Conservation (phyloP, 2,797 vertebrate genomes). For the Lepilemur ruficaudatus region DNA sequence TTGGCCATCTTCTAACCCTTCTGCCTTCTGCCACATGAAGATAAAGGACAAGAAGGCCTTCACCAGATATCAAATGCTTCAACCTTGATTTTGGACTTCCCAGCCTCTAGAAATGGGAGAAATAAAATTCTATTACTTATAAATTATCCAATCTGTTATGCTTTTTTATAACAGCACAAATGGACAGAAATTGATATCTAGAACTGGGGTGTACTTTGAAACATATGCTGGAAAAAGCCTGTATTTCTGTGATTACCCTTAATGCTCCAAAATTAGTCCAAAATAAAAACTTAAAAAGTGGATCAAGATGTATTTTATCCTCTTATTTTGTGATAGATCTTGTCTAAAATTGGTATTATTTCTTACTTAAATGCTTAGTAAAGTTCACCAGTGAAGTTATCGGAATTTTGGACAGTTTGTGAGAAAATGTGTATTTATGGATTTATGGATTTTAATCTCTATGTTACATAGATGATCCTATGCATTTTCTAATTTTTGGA, state of each 20-base stretch:
- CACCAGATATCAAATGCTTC: neutral
- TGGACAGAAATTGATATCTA: neutral
- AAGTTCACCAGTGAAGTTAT: neutral
- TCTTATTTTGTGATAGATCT: neutral
- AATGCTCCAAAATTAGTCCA: neutral
- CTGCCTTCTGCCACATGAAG: neutral
- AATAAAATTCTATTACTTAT: neutral
- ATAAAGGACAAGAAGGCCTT: too few relatives aligned
- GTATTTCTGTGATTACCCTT: too few relatives aligned
- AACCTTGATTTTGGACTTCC: too few relatives aligned
- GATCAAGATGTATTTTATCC: neutral
- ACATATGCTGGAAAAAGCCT: neutral
- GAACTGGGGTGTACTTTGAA: neutral
- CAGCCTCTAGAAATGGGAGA: neutral
- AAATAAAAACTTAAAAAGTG: neutral
- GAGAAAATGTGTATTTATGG: neutral
- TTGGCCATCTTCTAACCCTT: neutral
- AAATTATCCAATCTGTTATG: neutral
- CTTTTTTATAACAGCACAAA: neutral
- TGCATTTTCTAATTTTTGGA: neutral
- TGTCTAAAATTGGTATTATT: neutral
- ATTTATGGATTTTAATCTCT: neutral
- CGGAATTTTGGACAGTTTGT: neutral
- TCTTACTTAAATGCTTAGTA: neutral
- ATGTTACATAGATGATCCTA: neutral